A percentile compares a stretch with the other conserved stretches of the same genome.
Conservation (phyloP, 1,140 invertebrate genomes). For the Epicauta chinensis region DNA sequence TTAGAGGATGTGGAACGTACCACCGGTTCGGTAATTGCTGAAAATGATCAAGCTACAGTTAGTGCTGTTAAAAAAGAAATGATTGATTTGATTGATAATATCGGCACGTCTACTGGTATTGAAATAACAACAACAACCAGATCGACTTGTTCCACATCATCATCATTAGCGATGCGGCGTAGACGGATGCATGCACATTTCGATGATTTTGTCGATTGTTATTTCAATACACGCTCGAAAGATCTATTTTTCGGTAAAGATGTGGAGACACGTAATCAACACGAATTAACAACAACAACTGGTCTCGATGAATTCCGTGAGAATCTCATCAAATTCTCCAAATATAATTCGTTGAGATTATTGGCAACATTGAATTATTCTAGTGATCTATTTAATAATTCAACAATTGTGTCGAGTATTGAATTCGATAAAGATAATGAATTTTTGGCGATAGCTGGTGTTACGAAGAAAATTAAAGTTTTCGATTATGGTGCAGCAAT, state of each 20-base stretch:
- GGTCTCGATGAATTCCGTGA: conserved; percentile 78
- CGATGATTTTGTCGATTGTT: conserved; percentile 84
- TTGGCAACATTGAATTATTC: conserved; percentile 88
- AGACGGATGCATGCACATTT: conserved; percentile 81
- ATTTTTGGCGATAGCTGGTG: conserved; percentile 93
- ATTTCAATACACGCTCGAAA: conserved; percentile 70
- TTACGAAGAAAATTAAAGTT: conserved; percentile 92
- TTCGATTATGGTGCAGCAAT: conserved; percentile 87
- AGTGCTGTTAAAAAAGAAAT: conserved; percentile 53
- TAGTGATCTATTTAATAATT: conserved; percentile 75
- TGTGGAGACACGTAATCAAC: conserved; percentile 32
- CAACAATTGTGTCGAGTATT: conserved; percentile 93
- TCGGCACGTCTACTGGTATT: conserved; percentile 34
- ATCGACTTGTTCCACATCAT: conserved; percentile 13
- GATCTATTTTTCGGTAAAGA: conserved; percentile 58
- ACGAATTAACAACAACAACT: conserved; percentile 36
- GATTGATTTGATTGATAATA: conserved; percentile 52
- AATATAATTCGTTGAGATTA: conserved; percentile 71
- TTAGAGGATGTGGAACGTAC: conserved; percentile 43
- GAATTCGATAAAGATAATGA: conserved; percentile 97
- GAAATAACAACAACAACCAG: conserved; percentile 22
- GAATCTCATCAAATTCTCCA: conserved; percentile 83
- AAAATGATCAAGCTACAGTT: conserved; percentile 38
- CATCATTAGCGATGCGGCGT: conserved; percentile 58
- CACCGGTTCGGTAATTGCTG: conserved; percentile 32